A percentile compares a stretch with the other conserved stretches of the same genome.
These are phyloP conservation scores for Cerastis leucographa DNA, from an alignment of 2,888 invertebrate species.

Conservation along the genomic window DNA sequence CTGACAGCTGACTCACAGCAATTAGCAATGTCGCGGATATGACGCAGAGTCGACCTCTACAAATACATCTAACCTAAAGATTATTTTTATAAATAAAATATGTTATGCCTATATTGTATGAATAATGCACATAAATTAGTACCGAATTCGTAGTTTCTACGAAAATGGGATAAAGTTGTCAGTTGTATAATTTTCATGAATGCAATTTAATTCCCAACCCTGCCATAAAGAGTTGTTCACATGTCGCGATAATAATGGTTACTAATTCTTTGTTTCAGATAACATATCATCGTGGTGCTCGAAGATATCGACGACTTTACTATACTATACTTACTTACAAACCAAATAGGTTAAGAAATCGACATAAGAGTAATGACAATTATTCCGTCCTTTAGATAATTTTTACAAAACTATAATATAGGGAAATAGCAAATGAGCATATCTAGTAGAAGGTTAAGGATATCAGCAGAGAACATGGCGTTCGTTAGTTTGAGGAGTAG, in stretches of 20 bases:
- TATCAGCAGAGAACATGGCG: constrained; percentile 80
- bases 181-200: constrained; percentile 18
- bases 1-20: constrained; percentile 68
- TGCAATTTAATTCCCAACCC: constrained; percentile 18
- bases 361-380: constrained; percentile 77
- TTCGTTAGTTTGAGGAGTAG: constrained; percentile 79
- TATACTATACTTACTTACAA: constrained; percentile 75
- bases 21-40: constrained; percentile 70
- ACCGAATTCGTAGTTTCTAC: background rate
- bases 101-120: constrained; percentile 25
- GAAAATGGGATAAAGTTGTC: constrained; percentile 14
- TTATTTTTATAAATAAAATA: constrained; percentile 30
- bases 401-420: constrained; percentile 77
- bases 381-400: constrained; percentile 78
- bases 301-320: constrained; percentile 74
- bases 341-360: constrained; percentile 75
- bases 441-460: constrained; percentile 71
- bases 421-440: constrained; percentile 81
- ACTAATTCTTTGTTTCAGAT: constrained; percentile 83
- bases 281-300: constrained; percentile 73
- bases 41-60: constrained; percentile 65
- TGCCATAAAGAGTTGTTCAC: constrained; percentile 28
- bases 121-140: constrained; percentile 3
- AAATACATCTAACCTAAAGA: constrained; percentile 37
- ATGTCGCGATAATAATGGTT: constrained; percentile 43